Evolutionary conservation across 2,113 vertebrate species (phyloP), one percentile per base, ranked within the genome.

Genomic region (Motacilla alba): DNA sequence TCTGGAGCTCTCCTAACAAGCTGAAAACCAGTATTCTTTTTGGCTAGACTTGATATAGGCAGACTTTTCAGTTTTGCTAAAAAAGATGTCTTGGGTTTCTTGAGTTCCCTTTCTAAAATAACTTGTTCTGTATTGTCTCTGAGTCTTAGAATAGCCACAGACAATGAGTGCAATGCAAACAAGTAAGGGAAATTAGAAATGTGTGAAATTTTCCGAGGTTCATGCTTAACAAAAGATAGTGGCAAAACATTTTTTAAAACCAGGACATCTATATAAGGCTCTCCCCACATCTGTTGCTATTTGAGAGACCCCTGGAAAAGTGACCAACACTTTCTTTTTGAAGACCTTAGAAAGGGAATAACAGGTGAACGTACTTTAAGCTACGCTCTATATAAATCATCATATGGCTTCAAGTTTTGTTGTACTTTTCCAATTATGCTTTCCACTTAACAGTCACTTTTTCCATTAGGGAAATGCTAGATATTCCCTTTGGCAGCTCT

Each of bases 401-500:
- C 43, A 55, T 28, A 70, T 10, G 43, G 64, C 69, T 91, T 82
- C 60, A 89, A 91, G 31, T 84, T 69, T 31, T 74, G 33, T 46
- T 81, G 55, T 69, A 87, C 59, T 95, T 95, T 92, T 69, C 84
- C 83, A 92, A 31, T 94, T 94, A 93, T 73, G 39, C 35, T 63
- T 87, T 83, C 56, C 35, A 78, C 81, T 73, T 76, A 95, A 59
- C 26, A 79, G 56, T 75, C 44, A 69, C 70, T 85, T 87, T 86
- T 91, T 76, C 83, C 70, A 39, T 91, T 93, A 89, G 64, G 72
- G 66, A 83, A 94, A 84, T 72, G 33, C 55, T 70, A 79, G 68
- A 10, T 73, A 72, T 76, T 94, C 78, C 70, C 72, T 83, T 89
- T 83, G 88, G 91, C 93, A 91, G 55, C 47, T 91, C 60, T 91